A percentile compares a stretch with the other conserved stretches of the same genome.
Conservation (phyloP, 2,113 vertebrate species). For the Tragelaphus strepsiceros region DNA sequence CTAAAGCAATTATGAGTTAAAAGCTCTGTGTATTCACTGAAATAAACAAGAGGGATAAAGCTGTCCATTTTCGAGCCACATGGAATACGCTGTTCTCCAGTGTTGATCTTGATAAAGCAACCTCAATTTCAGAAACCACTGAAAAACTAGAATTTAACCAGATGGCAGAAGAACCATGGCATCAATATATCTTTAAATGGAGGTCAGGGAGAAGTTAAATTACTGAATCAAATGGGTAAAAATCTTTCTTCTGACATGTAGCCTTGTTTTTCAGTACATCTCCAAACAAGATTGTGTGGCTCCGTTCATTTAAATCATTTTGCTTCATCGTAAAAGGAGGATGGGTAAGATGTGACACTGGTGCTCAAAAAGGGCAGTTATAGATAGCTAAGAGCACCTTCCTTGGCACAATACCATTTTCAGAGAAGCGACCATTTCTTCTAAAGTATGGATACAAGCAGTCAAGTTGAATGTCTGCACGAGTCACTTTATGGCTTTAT, state of each 20-base stretch:
- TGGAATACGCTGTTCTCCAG: background rate
- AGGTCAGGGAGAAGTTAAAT: slow-evolving; percentile 50
- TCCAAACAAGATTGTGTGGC: background rate
- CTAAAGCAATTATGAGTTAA: slow-evolving; percentile 26
- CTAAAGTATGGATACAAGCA: background rate
- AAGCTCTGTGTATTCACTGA: background rate
- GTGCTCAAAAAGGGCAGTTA: background rate
- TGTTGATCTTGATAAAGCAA: slow-evolving; percentile 45
- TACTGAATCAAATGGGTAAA: slow-evolving; percentile 16
- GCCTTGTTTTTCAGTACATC: slow-evolving; percentile 46
- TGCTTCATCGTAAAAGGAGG: background rate
- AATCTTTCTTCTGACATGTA: slow-evolving; percentile 28
- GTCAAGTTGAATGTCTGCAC: background rate
- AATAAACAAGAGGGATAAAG: background rate
- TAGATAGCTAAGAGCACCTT: background rate
- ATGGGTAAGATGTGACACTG: background rate
- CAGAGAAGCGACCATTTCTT: background rate
- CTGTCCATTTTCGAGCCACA: background rate
- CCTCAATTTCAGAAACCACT: background rate
- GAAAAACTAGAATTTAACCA: slow-evolving; percentile 27
- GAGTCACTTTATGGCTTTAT: background rate
- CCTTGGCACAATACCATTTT: background rate
- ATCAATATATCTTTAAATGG: slow-evolving; percentile 44
- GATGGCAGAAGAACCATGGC: background rate
- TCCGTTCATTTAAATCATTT: slow-evolving; percentile 37